Evolutionary conservation across 2,888 invertebrate genomes (phyloP), one percentile per base, ranked within the genome.

Genomic region (Ochlodes sylvanus): DNA sequence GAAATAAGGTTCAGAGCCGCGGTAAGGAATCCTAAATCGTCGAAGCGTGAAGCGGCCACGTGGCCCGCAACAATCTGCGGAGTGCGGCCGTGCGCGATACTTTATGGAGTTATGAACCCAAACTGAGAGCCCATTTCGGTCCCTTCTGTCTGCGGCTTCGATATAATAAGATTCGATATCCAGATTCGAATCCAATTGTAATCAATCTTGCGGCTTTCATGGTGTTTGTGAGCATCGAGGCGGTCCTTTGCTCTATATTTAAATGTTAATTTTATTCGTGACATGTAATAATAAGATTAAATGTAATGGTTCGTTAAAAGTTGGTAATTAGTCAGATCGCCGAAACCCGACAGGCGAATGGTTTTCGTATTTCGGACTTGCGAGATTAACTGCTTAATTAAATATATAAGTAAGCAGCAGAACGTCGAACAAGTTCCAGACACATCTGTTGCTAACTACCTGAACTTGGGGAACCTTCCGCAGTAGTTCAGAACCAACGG

Each of bases 31-130:
- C 38, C 2, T 55, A 64, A 69, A 17, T 50, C 42, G 41, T 52
- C 67, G 54, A 55, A 66, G 60, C 69, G 70, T 74, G 68, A 72
- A 70, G 72, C 69, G 74, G 68, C 74, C 71, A 58, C 60, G 44
- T 63, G 71, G 70, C 70, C 68, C 72, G 69, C 70, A 70, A 73
- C 73, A 73, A 72, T 75, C 69, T 70, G 69, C 71, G 72, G 70
- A 71, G 72, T 69, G 71, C 71, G 68, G 62, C 67, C 61, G 70
- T 66, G 66, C 55, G 69, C 62, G 21, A 67, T 68, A 67, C 67
- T 71, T 73, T 70, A 71, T 70, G 54, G 60, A 66, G 57, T 60
- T 58, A 50, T 44, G 52, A 52, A 52, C 58, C 27, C 27, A 27
- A 50, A 65, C 47, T 42, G 42, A 5, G 55, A 58, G 52, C 41